A percentile compares a stretch with the other conserved stretches of the same genome.
These are phyloP conservation scores for Etheostoma perlongum DNA, from an alignment of 2,797 vertebrate species.

Conservation along the genomic window DNA sequence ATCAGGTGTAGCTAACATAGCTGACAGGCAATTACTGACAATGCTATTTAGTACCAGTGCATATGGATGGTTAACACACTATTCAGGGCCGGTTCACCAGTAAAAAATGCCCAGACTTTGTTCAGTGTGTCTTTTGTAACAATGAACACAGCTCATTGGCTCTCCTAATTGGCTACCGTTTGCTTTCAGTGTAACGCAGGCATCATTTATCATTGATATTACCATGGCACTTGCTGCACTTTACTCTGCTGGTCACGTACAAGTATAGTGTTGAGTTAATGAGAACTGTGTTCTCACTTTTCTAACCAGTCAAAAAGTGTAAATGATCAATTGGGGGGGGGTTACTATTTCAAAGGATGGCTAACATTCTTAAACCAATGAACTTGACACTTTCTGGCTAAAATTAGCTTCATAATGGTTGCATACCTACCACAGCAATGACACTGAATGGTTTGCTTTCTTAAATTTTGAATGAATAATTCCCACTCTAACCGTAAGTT, in stretches of 20 bases:
- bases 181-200: not conserved
- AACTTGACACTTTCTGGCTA: conserved; percentile 2
- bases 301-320: not conserved
- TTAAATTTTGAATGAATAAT: conserved; percentile 4
- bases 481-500: not conserved
- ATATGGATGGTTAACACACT: not conserved
- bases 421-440: not conserved
- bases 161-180: not conserved
- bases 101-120: not conserved
- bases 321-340: not conserved
- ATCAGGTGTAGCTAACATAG: too few species aligned
- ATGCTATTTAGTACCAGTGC: not conserved
- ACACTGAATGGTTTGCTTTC: not conserved
- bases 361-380: not conserved
- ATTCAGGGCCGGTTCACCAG: not conserved
- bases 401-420: not conserved
- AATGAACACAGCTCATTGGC: not conserved
- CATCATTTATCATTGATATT: not conserved
- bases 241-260: not conserved
- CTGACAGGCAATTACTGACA: too few species aligned
- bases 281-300: not conserved
- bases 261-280: not conserved
- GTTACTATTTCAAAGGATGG: too few species aligned
- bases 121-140: not conserved
- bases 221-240: not conserved